A percentile compares a stretch with the other conserved stretches of the same genome.
phyloP scores from a whole-genome alignment of 23 tunicate genomes.

The Ciona savignyi region DNA sequence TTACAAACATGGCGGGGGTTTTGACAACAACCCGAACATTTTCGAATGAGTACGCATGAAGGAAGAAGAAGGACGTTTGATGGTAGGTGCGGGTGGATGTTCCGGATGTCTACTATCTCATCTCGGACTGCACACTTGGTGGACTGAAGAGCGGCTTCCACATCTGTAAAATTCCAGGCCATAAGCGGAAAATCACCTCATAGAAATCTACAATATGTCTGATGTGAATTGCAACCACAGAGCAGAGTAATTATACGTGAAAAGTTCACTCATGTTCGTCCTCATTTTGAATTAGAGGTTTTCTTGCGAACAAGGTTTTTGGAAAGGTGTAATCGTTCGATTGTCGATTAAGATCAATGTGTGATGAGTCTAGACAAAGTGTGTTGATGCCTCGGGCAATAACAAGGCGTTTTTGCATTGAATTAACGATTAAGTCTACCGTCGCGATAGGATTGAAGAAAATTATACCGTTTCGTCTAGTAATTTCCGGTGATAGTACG shows the following conservation, averaged over 20 bases:
- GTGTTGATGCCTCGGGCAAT: neutral
- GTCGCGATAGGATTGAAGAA: neutral
- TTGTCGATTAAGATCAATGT: neutral
- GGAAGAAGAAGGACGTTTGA: slow-evolving; percentile 53
- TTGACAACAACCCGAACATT: slow-evolving; percentile 85
- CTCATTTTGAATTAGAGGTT: neutral
- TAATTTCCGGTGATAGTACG: neutral
- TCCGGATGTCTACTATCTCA: slow-evolving; percentile 60
- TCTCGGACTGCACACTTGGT: slow-evolving; percentile 73
- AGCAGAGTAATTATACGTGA: neutral
- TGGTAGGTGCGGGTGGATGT: slow-evolving; percentile 48
- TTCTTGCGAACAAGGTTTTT: neutral
- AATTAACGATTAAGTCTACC: neutral
- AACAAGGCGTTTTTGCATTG: neutral
- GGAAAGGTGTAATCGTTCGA: neutral
- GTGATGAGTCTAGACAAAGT: neutral
- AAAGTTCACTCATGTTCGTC: neutral
- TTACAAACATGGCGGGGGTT: slow-evolving; percentile 45
- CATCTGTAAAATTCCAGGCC: slow-evolving; percentile 50
- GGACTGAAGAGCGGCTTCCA: slow-evolving; percentile 48
- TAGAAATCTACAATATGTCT: no score
- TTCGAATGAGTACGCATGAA: slow-evolving; percentile 48
- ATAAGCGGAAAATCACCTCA: no score
- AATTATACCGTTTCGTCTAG: neutral
- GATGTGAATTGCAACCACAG: neutral